A percentile compares a stretch with the other conserved stretches of the same genome.
These are phyloP conservation scores for Scaptodrosophila lebanonensis DNA, from an alignment of 1,140 invertebrate genomes.

Conservation along the genomic window DNA sequence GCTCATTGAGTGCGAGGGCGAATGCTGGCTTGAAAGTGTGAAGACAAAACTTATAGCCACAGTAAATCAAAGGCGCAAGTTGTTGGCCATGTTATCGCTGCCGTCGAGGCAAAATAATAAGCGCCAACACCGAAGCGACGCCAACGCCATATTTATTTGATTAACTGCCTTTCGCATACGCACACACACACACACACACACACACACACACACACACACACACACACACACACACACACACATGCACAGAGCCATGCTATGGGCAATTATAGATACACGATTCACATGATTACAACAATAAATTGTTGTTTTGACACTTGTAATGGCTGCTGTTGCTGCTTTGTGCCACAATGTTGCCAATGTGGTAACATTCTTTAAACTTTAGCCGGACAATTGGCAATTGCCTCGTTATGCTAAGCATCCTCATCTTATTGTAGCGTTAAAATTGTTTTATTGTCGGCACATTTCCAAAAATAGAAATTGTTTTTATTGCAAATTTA, in stretches of 20 bases:
- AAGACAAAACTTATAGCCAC: slow-evolving; percentile 44
- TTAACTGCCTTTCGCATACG: slow-evolving; percentile 59
- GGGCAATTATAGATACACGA: slow-evolving; percentile 60
- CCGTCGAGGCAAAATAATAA: slow-evolving; percentile 65
- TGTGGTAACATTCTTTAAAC: slow-evolving; percentile 53
- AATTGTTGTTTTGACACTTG: slow-evolving; percentile 73
- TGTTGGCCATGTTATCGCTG: slow-evolving; percentile 63
- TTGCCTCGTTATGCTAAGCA: slow-evolving; percentile 35
- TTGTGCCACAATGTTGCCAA: slow-evolving; percentile 62
- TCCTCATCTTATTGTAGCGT: slow-evolving; percentile 28
- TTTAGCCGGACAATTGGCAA: slow-evolving; percentile 49
- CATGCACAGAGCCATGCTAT: not conserved
- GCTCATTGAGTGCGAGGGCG: not conserved
- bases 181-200: slow-evolving; percentile 19
- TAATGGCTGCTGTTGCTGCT: slow-evolving; percentile 53
- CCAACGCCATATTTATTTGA: slow-evolving; percentile 75
- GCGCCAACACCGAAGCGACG: slow-evolving; percentile 42
- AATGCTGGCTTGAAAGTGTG: slow-evolving; percentile 27
- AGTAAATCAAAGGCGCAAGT: slow-evolving; percentile 61
- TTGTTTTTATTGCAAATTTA: slow-evolving; percentile 75
- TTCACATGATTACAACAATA: slow-evolving; percentile 74
- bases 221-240: slow-evolving; percentile 32
- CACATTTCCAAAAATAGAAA: slow-evolving; percentile 45
- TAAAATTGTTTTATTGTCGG: slow-evolving; percentile 73
- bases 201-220: slow-evolving; percentile 1